A percentile compares a stretch with the other conserved stretches of the same genome.
phyloP scores from a whole-genome alignment of 2,888 invertebrate species.

The Chironomus tentans region DNA sequence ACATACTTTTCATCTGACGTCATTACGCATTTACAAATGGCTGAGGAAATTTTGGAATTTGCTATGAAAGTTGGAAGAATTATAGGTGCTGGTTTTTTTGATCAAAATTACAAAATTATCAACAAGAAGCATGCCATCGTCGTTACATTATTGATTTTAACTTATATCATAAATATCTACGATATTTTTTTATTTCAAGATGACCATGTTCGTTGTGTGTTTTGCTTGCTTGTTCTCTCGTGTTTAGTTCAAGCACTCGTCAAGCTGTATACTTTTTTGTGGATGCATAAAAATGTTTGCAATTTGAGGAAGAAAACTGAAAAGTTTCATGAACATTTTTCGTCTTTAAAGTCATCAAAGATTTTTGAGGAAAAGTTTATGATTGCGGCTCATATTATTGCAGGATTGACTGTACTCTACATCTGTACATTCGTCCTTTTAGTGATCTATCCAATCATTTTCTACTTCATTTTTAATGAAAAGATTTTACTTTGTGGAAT shows the following conservation, averaged over 20 bases:
- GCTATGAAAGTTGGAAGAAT: not conserved
- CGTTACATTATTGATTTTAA: not conserved
- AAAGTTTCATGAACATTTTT: not conserved
- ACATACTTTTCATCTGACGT: not conserved
- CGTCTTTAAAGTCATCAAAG: not conserved
- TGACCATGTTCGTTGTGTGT: not conserved
- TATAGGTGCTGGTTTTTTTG: not conserved
- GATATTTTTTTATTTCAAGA: not conserved
- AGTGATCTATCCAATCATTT: not conserved
- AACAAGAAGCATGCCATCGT: not conserved
- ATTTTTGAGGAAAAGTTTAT: not conserved
- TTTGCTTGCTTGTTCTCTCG: not conserved
- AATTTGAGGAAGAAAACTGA: not conserved
- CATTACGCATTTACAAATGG: not conserved
- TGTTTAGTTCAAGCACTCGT: not conserved
- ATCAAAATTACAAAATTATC: not conserved
- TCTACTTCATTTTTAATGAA: not conserved
- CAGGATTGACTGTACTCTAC: not conserved
- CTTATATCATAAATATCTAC: not conserved
- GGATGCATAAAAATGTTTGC: not conserved
- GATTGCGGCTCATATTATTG: not conserved
- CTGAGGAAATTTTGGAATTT: not conserved
- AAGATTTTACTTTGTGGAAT: not conserved
- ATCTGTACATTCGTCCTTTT: not conserved
- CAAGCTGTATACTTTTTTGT: not conserved